Conservation (phyloP, 2,888 invertebrate genomes). For the Parelbella ahira region DNA sequence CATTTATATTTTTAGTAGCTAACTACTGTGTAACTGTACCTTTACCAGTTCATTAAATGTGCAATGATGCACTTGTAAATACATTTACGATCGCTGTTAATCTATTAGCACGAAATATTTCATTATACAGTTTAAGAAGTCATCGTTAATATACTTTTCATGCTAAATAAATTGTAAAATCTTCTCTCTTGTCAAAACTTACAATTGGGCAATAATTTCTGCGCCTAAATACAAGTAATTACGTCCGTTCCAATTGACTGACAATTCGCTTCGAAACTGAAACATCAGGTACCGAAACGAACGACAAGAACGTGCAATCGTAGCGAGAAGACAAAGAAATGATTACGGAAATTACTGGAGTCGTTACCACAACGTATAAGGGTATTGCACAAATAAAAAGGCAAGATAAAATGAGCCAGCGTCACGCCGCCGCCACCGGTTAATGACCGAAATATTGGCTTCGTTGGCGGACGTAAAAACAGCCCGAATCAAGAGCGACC, state of each 20-base stretch:
- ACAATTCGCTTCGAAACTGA: conserved; percentile 2
- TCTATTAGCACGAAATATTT: no score
- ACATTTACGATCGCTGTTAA: no score
- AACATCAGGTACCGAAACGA: background rate
- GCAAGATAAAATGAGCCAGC: conserved; percentile 1
- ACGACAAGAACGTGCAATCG: conserved; percentile 2
- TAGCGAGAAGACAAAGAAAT: conserved; percentile 10
- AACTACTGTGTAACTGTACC: no score
- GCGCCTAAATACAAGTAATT: background rate
- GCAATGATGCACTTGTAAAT: no score
- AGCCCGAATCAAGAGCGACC: conserved; percentile 1
- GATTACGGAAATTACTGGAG: conserved; percentile 8
- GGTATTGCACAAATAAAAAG: conserved; percentile 15
- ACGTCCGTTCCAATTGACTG: conserved; percentile 7
- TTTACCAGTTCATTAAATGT: no score
- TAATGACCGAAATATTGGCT: conserved; percentile 20
- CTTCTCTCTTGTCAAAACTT: no score
- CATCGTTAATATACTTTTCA: no score
- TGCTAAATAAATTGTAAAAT: no score
- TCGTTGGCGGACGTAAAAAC: conserved; percentile 6
- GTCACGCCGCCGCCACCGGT: conserved; percentile 10
- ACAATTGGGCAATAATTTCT: no score
- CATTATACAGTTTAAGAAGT: no score
- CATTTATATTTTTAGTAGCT: no score
- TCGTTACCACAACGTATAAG: conserved; percentile 9